Conservation (phyloP, 2,797 vertebrate species). For the Amniataba percoides region DNA sequence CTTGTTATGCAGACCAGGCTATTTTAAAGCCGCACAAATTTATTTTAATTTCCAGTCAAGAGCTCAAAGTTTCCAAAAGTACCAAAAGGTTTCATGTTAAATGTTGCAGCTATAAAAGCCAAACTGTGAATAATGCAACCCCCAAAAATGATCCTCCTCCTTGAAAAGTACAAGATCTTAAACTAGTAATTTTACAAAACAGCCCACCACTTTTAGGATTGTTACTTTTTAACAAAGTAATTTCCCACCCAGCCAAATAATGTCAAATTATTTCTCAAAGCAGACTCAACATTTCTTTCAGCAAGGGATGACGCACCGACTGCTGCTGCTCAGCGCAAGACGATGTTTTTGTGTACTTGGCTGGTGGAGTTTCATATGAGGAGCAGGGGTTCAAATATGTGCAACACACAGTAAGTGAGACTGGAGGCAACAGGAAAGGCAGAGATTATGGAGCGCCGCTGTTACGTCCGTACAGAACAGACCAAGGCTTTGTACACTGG, state of each 20-base stretch:
- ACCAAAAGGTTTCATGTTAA: background rate
- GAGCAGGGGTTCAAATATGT: conserved; percentile 46
- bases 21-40: background rate
- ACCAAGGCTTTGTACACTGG: conserved; percentile 68
- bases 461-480: conserved; percentile 70
- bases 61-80: conserved; percentile 1
- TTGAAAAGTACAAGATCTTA: conserved; percentile 11
- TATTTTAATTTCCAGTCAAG: background rate
- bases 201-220: background rate
- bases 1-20: background rate
- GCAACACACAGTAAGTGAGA: conserved; percentile 65
- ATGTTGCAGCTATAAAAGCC: background rate
- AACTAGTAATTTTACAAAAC: too few relatives aligned
- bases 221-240: conserved; percentile 12
- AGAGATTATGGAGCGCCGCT: conserved; percentile 70
- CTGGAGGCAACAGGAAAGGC: conserved; percentile 65
- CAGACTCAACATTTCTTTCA: conserved; percentile 22
- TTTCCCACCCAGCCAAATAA: background rate
- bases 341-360: conserved; percentile 20
- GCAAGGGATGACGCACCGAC: conserved; percentile 29
- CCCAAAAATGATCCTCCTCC: conserved; percentile 2
- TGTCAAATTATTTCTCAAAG: conserved; percentile 3
- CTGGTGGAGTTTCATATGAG: conserved; percentile 2
- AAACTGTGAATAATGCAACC: conserved; percentile 5
- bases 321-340: conserved; percentile 12